These are phyloP conservation scores for Lottia scabra DNA, from an alignment of 2,888 invertebrate genomes.

Conservation along the genomic window DNA sequence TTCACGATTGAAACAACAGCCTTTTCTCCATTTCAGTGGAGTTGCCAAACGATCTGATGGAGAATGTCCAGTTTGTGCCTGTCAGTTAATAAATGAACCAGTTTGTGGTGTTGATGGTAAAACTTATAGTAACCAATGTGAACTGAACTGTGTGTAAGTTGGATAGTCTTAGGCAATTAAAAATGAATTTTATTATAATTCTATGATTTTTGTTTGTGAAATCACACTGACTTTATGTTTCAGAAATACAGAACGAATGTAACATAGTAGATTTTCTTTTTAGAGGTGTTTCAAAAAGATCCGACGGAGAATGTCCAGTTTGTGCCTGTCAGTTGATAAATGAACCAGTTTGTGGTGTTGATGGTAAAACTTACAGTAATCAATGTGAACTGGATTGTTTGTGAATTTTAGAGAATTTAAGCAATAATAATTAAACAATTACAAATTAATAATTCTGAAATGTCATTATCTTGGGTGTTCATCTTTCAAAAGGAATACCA, in stretches of 20 bases:
- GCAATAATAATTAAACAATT: no score
- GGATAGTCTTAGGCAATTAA: no score
- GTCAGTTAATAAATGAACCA: slow-evolving; percentile 14
- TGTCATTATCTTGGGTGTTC: no score
- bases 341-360: slow-evolving; percentile 17
- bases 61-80: slow-evolving; percentile 8
- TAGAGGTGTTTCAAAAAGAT: slow-evolving; percentile 6
- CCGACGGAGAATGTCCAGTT: slow-evolving; percentile 11
- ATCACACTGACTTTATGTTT: no score
- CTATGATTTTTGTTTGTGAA: no score
- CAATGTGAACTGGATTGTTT: slow-evolving; percentile 16
- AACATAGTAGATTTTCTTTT: background rate
- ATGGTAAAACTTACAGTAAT: slow-evolving; percentile 14
- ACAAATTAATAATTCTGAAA: no score
- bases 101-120: slow-evolving; percentile 18
- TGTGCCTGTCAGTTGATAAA: slow-evolving; percentile 12
- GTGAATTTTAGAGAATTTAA: no score
- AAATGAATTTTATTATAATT: no score
- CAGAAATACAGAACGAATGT: no score
- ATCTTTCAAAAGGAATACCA: no score
- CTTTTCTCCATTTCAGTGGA: slow-evolving; percentile 1
- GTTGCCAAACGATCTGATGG: slow-evolving; percentile 7
- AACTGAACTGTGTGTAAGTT: slow-evolving; percentile 19
- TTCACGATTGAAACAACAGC: slow-evolving; percentile 12
- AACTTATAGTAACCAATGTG: slow-evolving; percentile 19